Evolutionary conservation across 2,888 invertebrate species (phyloP).

Genomic region (Dioctria linearis): DNA sequence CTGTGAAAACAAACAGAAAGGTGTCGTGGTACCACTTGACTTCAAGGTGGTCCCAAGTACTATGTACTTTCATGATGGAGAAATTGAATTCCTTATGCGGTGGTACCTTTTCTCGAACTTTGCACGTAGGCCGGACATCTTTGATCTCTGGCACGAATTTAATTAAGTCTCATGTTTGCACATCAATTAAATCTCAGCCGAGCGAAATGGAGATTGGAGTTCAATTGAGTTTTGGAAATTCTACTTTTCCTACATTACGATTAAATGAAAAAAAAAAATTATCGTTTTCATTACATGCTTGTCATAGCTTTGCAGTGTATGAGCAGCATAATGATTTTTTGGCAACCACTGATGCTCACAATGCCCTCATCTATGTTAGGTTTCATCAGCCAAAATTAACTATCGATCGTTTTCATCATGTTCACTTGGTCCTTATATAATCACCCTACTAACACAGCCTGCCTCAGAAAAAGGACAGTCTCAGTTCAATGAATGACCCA

Average conservation of each 20-base stretch:
- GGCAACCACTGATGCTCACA: background rate
- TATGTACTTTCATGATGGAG: constrained; percentile 1
- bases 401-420: background rate
- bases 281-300: too few species aligned
- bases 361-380: background rate
- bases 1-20: constrained; percentile 2
- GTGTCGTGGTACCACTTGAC: constrained; percentile 2
- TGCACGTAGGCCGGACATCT: background rate
- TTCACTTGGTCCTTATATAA: background rate
- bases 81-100: background rate
- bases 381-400: background rate
- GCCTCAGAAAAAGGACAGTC: background rate
- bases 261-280: background rate
- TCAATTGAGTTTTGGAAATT: background rate
- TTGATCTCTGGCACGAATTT: constrained; percentile 6
- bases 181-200: background rate
- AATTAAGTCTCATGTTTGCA: background rate
- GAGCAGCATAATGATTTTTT: background rate
- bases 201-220: background rate
- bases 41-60: background rate
- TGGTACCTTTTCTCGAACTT: constrained; percentile 4
- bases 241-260: background rate
- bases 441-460: background rate
- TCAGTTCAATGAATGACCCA: background rate
- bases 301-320: too few species aligned